Conservation (phyloP, 64 coral and sea anemone genomes). For the Orbicella faveolata region DNA sequence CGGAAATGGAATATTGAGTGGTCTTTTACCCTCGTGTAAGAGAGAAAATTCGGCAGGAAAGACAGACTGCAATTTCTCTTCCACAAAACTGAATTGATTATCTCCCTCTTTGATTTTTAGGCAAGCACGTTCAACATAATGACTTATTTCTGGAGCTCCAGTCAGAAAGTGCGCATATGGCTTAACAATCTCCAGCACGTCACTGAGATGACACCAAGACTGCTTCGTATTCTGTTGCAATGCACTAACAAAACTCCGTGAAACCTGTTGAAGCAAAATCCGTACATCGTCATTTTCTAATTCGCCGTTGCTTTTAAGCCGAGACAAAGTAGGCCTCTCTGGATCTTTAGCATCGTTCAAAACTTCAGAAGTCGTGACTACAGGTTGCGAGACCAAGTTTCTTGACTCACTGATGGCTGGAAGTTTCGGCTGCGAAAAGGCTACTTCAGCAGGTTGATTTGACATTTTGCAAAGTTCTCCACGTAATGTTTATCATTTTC, state of each 20-base stretch:
- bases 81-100: constrained; percentile 35
- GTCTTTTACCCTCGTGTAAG: neutral
- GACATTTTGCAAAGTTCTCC: constrained; percentile 48
- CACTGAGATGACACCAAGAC: constrained; percentile 76
- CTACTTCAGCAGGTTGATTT: constrained; percentile 12
- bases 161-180: constrained; percentile 77
- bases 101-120: constrained; percentile 45
- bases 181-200: constrained; percentile 71
- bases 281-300: constrained; percentile 45
- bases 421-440: constrained; percentile 69
- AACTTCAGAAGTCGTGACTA: neutral
- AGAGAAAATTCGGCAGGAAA: constrained; percentile 62
- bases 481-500: neutral
- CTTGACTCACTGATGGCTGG: constrained; percentile 75
- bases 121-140: constrained; percentile 86
- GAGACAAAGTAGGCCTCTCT: constrained; percentile 18
- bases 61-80: constrained; percentile 38
- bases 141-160: constrained; percentile 61
- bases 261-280: constrained; percentile 67
- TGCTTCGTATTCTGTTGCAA: constrained; percentile 69
- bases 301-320: constrained; percentile 25
- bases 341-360: constrained; percentile 10
- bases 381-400: constrained; percentile 63
- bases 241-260: constrained; percentile 67
- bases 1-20: constrained; percentile 16